Conservation (phyloP, 2,797 vertebrate genomes). For the Gymnodraco acuticeps region DNA sequence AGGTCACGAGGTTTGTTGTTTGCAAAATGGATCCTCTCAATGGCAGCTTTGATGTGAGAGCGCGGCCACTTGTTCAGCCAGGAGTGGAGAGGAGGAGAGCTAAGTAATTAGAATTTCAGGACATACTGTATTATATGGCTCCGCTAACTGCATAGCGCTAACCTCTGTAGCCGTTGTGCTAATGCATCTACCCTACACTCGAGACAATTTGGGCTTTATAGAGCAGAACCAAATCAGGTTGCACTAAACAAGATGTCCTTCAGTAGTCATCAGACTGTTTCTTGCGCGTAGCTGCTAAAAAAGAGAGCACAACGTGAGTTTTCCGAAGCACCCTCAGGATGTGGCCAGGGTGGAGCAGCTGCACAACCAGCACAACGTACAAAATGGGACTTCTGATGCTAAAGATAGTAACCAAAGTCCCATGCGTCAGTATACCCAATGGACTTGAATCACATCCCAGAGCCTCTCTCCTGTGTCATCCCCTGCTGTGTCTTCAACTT, state of each 20-base stretch:
- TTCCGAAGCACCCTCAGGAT: constrained; percentile 27
- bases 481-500: constrained; percentile 16
- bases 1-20: constrained; percentile 70
- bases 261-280: not conserved
- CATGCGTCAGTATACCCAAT: constrained; percentile 16
- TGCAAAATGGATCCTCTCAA: constrained; percentile 57
- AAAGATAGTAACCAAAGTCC: constrained; percentile 54
- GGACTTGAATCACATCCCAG: constrained; percentile 44
- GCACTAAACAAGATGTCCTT: constrained; percentile 6
- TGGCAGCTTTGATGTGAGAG: constrained; percentile 56
- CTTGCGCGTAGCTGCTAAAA: not conserved
- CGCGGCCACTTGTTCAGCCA: constrained; percentile 50
- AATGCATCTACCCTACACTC: constrained; percentile 11
- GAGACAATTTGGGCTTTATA: not conserved
- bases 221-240: constrained; percentile 5
- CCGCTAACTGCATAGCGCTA: constrained; percentile 3
- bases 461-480: constrained; percentile 38
- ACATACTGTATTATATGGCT: constrained; percentile 27
- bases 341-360: constrained; percentile 46
- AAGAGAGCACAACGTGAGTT: constrained; percentile 14
- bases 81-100: constrained; percentile 29
- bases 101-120: constrained; percentile 48
- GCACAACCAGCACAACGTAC: constrained; percentile 37
- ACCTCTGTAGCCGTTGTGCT: constrained; percentile 26
- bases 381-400: constrained; percentile 48